Evolutionary conservation across 2,797 vertebrate genomes (phyloP).

Genomic region (Gallinago solitaria): DNA sequence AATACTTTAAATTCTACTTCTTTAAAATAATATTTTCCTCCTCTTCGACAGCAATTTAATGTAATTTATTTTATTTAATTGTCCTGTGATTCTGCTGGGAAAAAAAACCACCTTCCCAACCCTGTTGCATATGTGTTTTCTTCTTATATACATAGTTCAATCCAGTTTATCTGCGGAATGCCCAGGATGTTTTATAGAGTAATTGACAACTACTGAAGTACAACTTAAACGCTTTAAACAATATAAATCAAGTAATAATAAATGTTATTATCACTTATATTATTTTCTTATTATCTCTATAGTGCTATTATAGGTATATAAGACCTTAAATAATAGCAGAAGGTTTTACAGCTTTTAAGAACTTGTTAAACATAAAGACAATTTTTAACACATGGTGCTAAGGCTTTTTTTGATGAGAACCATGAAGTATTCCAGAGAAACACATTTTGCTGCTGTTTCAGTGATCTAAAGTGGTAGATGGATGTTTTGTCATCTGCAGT

Average conservation of each 20-base stretch:
- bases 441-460: neutral
- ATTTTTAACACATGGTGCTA: neutral
- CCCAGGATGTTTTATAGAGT: neutral
- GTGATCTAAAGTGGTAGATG: neutral
- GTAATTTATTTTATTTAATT: neutral
- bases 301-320: neutral
- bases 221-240: neutral
- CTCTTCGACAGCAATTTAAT: neutral
- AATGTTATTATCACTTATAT: neutral
- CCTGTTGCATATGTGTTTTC: neutral
- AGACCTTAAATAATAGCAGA: neutral
- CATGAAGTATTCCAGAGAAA: neutral
- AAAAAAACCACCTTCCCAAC: neutral
- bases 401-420: neutral
- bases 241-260: neutral
- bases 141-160: neutral
- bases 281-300: neutral
- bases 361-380: neutral
- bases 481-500: neutral
- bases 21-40: neutral
- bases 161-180: neutral
- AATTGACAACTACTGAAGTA: neutral
- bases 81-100: neutral
- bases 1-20: neutral
- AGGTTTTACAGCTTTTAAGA: neutral